Evolutionary conservation across 2,113 vertebrate species (phyloP), one percentile per base, ranked within the genome.

Genomic region (Herpetotheres cachinnans): DNA sequence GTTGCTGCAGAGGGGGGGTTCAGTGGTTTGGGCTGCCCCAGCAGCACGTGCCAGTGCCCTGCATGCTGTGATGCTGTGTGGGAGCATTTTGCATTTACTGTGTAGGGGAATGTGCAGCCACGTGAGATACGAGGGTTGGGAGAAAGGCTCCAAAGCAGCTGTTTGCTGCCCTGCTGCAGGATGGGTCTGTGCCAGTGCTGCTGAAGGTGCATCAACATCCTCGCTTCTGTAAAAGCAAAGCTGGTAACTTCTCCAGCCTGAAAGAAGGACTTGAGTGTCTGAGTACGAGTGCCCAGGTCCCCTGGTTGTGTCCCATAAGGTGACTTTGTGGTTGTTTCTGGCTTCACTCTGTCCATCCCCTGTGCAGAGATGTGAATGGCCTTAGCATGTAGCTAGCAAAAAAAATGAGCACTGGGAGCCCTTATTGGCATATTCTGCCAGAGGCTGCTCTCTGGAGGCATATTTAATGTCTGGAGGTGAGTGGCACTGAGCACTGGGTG

Each of bases 1-100:
- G 16, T 10, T 30, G 24, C 49, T 58, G 50, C 70, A 12, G 38
- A 54, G 62, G 15, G 18, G 18, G 49, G 30, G 8, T 4, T 9
- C 38, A 6, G 20, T 5, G 3, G 0, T 10, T 19, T 25, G 49
- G 76, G 62, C 34, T 72, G 67, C 2, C 25, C 36, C 70, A 55
- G 85, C 72, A 58, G 34, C 4, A 0, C 1, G 13, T 34, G 30
- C 36, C 38, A 0, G 67, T 4, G 54, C n/a, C 67, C 11, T 2
- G 32, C 5, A 3, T 1, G 3, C 40, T 34, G 2, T 1, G 1
- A 29, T 0, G 2, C 11, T 11, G 5, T 3, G 9, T 22, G 36
- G 32, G 47, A 55, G 54, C 2, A 0, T 16, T 52, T 30, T 40
- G 50, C 2, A 12, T 38, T 36, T 9, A 20, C 27, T 26, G 10